Evolutionary conservation across 1,140 invertebrate genomes (phyloP).

Genomic region (Euschistus heros): DNA sequence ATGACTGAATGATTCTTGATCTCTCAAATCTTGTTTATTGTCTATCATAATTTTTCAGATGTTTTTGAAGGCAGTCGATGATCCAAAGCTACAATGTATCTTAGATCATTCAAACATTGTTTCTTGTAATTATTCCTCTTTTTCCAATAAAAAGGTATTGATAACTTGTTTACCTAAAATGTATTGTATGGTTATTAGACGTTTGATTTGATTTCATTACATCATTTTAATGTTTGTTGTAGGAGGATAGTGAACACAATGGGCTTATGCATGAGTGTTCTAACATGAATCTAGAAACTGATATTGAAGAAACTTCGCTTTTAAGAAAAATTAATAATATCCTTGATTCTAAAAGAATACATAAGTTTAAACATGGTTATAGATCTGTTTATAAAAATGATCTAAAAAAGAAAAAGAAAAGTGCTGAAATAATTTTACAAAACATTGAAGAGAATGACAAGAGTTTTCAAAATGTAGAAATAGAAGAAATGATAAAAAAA

Average conservation of each 20-base stretch:
- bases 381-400: not conserved
- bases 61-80: conserved; percentile 18
- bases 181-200: too few species aligned
- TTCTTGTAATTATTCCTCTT: too few species aligned
- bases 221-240: not conserved
- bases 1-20: too few species aligned
- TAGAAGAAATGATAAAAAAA: not conserved
- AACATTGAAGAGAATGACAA: not conserved
- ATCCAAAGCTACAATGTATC: conserved; percentile 1
- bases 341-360: too few species aligned
- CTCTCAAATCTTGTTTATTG: too few species aligned
- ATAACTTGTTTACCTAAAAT: too few species aligned
- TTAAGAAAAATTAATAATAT: too few species aligned
- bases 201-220: too few species aligned
- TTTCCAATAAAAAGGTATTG: too few species aligned
- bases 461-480: not conserved
- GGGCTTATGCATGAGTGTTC: conserved; percentile 20
- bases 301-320: not conserved
- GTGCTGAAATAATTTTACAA: not conserved
- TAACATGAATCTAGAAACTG: conserved; percentile 13
- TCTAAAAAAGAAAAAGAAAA: not conserved
- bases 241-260: conserved; percentile 7
- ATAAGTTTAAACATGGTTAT: too few species aligned
- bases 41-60: not conserved
- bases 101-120: not conserved